phyloP scores from a whole-genome alignment of 1,140 invertebrate genomes.

The Ylistrum balloti region DNA sequence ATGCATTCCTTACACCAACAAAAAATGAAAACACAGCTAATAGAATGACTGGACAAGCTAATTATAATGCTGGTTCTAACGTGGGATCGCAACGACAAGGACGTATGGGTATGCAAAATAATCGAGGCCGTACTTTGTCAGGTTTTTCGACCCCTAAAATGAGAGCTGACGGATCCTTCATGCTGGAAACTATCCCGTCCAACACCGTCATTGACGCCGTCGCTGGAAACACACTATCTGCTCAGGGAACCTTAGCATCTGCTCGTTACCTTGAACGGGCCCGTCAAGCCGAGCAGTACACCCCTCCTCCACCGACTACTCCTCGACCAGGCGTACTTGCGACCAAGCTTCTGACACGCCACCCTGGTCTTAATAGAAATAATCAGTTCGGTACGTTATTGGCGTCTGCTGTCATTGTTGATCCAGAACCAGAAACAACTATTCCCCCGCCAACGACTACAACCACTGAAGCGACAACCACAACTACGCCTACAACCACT shows the following conservation, averaged over 20 bases:
- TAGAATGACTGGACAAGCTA: background rate
- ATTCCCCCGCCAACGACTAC: background rate
- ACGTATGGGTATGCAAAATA: background rate
- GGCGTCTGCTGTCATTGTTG: background rate
- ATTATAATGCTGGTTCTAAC: background rate
- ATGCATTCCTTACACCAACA: background rate
- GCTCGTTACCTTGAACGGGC: background rate
- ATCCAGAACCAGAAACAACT: constrained; percentile 28
- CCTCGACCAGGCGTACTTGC: background rate
- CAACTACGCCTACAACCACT: background rate
- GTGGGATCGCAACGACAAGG: background rate
- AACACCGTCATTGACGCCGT: background rate
- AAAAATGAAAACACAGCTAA: background rate
- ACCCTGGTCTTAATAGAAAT: background rate
- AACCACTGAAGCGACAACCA: background rate
- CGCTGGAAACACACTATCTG: background rate
- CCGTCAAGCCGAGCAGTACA: background rate
- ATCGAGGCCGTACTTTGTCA: background rate
- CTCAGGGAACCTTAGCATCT: background rate
- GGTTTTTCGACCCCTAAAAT: background rate
- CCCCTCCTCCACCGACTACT: background rate
- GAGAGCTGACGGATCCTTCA: background rate
- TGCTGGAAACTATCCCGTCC: background rate
- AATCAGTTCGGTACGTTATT: constrained; percentile 30
- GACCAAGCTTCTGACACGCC: background rate